Base-by-base conservation (phyloP, 2,113 vertebrate species). In the Dolichotis patagonum region DNA sequence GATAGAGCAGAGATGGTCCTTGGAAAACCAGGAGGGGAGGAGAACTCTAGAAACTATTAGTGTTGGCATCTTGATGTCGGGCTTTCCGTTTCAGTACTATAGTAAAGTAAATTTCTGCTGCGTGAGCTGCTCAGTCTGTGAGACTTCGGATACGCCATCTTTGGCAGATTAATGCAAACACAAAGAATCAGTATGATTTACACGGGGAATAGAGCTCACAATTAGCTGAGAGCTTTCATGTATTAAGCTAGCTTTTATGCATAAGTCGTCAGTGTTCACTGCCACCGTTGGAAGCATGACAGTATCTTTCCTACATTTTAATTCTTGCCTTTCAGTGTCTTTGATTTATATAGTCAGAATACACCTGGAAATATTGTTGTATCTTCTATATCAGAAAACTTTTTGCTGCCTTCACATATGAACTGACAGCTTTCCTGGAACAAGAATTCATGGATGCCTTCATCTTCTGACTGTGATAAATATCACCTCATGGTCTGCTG, bases 361-460 rank as follows among this genome's bases (percentile, higher is more conserved):
- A 19, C 10, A 82, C 17, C n/a, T 88, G 71, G 26, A 85, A 95
- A 69, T 82, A 19, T 75, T 96, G 83, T 80, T 52, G 13, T 5
- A 17, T 43, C 7, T 49, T 95, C 32, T 28, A 90, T 84, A 60
- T 17, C 28, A 14, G 46, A 1, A 84, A 22, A 78, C 26, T 85
- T 87, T 77, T 35, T 85, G 17, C 43, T 90, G 30, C 12, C 5
- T 92, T 93, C 56, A 80, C 7, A n/a, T 3, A 58, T 60, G 46
- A 88, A 60, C 67, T 67, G 35, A 93, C 26, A 69, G 26, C 43
- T 71, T 84, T 77, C 22, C 26, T 88, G 9, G 41, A 81, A 84
- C 82, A 26, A 91, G 58, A 88, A 85, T 82, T 89, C 35, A 30
- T 93, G 17, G 63, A 26, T 95, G 81, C 85, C 32, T 71, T 96